Conservation (phyloP, 92 coral and sea anemone species). For the Montipora capitata region DNA sequence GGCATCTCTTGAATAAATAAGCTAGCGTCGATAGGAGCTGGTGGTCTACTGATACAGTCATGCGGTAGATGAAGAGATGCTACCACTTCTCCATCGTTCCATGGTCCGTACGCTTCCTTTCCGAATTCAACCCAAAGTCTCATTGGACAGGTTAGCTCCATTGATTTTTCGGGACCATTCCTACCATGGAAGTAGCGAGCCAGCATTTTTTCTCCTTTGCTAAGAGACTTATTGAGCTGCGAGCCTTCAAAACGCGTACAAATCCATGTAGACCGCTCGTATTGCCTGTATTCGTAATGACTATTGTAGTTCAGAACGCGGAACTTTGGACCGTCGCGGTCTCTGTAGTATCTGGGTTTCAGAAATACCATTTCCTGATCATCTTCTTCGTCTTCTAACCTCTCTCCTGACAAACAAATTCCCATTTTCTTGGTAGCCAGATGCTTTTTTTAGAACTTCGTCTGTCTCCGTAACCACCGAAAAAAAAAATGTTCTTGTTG, state of each 20-base stretch:
- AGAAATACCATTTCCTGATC: conserved; percentile 62
- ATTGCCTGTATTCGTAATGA: conserved; percentile 86
- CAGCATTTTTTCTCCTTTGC: conserved; percentile 74
- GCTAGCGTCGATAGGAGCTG: conserved; percentile 76
- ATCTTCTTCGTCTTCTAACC: conserved; percentile 59
- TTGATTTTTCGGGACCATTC: conserved; percentile 85
- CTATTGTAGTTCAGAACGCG: conserved; percentile 79
- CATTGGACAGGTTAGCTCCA: conserved; percentile 84
- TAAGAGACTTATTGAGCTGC: conserved; percentile 67
- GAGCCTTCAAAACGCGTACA: conserved; percentile 70
- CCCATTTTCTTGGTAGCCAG: conserved; percentile 62
- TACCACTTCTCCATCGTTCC: conserved; percentile 69
- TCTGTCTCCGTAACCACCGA: background rate
- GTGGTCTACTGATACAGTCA: conserved; percentile 78
- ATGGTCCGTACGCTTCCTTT: conserved; percentile 43
- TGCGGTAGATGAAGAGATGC: conserved; percentile 87
- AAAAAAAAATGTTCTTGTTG: background rate
- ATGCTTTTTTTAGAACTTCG: background rate
- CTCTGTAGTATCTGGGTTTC: conserved; percentile 83
- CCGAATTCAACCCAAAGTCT: conserved; percentile 67
- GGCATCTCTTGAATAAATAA: conserved; percentile 84
- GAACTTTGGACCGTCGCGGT: conserved; percentile 89
- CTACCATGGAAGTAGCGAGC: conserved; percentile 81
- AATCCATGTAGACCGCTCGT: conserved; percentile 87
- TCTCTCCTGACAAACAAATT: conserved; percentile 46